phyloP scores from a whole-genome alignment of 2,797 vertebrate species.

The Adelosebastes latens region DNA sequence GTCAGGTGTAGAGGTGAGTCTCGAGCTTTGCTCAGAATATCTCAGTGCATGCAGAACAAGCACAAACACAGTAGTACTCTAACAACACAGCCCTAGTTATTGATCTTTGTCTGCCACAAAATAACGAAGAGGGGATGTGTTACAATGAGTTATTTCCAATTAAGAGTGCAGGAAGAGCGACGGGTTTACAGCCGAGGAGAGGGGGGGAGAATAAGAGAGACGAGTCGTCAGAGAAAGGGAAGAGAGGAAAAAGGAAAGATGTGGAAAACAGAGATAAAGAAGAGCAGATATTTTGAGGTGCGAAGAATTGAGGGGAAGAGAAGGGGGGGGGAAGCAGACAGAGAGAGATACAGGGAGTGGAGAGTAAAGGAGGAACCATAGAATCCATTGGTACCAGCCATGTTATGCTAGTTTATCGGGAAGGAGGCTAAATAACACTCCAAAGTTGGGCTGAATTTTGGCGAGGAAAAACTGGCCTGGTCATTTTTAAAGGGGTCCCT shows the following conservation, averaged over 20 bases:
- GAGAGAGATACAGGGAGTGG: neutral
- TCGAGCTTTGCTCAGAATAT: slow-evolving; percentile 15
- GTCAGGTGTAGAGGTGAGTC: neutral
- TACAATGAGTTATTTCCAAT: slow-evolving; percentile 58
- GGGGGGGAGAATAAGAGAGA: neutral
- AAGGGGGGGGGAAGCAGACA: neutral
- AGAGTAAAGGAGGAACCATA: too few species aligned
- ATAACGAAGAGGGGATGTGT: slow-evolving; percentile 52
- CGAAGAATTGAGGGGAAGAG: neutral
- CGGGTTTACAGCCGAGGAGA: slow-evolving; percentile 1
- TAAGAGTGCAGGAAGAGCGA: slow-evolving; percentile 23
- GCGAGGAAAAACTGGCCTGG: too few species aligned
- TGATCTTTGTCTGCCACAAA: slow-evolving; percentile 48
- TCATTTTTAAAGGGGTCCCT: too few species aligned
- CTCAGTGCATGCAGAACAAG: slow-evolving; percentile 21
- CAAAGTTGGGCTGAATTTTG: too few species aligned
- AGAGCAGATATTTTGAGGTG: neutral
- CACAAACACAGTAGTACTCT: slow-evolving; percentile 1
- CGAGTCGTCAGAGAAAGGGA: neutral
- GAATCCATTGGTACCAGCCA: too few species aligned
- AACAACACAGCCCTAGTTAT: slow-evolving; percentile 29
- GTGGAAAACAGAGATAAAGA: neutral
- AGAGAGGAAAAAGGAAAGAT: neutral
- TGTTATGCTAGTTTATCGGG: too few species aligned
- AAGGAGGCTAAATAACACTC: too few species aligned